A percentile compares a stretch with the other conserved stretches of the same genome.
phyloP scores from a whole-genome alignment of 2,113 vertebrate species.

The Cephalopholis sonnerati region DNA sequence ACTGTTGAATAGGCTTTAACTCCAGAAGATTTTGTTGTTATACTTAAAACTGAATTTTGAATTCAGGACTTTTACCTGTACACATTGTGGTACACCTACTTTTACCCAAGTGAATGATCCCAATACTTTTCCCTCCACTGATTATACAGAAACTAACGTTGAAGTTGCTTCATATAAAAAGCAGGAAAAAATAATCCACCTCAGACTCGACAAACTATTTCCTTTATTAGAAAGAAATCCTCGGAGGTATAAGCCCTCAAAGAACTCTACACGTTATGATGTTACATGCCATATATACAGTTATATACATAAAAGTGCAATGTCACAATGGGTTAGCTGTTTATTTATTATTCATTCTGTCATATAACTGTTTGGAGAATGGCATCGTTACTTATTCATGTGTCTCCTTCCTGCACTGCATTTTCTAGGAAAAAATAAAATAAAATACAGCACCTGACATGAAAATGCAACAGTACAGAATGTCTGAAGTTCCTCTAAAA shows the following conservation, averaged over 20 bases:
- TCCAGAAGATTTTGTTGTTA: not conserved
- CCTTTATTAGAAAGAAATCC: conserved; percentile 98
- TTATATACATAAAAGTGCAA: conserved; percentile 98
- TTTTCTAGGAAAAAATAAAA: conserved; percentile 42
- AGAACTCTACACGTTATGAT: conserved; percentile 89
- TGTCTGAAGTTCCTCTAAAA: conserved; percentile 92
- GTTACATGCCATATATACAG: conserved; percentile 98
- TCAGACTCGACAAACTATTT: conserved; percentile 88
- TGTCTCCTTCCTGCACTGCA: conserved; percentile 50
- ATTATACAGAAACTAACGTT: not conserved
- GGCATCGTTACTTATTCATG: conserved; percentile 75
- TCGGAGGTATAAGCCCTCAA: conserved; percentile 87
- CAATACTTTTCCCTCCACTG: not conserved
- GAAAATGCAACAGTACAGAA: conserved; percentile 86
- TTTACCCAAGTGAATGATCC: not conserved
- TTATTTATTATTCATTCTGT: conserved; percentile 83
- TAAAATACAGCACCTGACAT: conserved; percentile 75
- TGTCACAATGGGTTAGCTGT: conserved; percentile 92
- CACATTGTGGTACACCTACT: not conserved
- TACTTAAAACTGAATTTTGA: too few relatives aligned
- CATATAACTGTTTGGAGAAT: conserved; percentile 81
- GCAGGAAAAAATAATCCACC: conserved; percentile 6
- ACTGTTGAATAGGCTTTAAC: too few relatives aligned
- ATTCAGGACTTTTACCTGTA: not conserved
- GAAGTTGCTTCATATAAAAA: not conserved